Conservation (phyloP, 2,797 vertebrate genomes). For the Podargus strigoides region DNA sequence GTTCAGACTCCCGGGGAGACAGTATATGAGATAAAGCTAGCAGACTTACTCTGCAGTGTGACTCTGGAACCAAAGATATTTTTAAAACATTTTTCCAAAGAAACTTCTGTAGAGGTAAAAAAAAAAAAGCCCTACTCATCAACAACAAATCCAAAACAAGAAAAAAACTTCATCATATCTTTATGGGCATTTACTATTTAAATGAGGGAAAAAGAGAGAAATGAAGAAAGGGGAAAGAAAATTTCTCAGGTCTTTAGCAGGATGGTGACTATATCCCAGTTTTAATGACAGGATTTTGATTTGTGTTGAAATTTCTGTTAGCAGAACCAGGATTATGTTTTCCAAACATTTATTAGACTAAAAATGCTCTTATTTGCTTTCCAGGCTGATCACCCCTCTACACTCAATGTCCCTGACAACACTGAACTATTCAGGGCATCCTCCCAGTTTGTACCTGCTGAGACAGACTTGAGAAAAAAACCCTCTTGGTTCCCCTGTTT, state of each 20-base stretch:
- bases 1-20: slow-evolving; percentile 71
- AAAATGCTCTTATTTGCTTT: neutral
- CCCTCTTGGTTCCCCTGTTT: slow-evolving; percentile 19
- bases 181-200: neutral
- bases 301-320: neutral
- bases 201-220: neutral
- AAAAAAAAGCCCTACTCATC: neutral
- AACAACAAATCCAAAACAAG: neutral
- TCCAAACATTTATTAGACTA: neutral
- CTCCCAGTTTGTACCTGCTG: slow-evolving; percentile 15
- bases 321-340: neutral
- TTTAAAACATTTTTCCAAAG: neutral
- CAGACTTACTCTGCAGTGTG: slow-evolving; percentile 21
- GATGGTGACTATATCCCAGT: neutral
- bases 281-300: neutral
- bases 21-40: slow-evolving; percentile 20
- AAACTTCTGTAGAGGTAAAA: slow-evolving; percentile 21
- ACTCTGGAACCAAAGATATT: neutral
- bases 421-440: neutral
- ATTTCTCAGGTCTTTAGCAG: neutral
- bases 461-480: slow-evolving; percentile 12
- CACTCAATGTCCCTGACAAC: neutral
- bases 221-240: neutral
- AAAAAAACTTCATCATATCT: neutral
- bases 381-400: neutral